These are phyloP conservation scores for Calidris pygmaea DNA, from an alignment of 2,113 vertebrate species.

Conservation along the genomic window DNA sequence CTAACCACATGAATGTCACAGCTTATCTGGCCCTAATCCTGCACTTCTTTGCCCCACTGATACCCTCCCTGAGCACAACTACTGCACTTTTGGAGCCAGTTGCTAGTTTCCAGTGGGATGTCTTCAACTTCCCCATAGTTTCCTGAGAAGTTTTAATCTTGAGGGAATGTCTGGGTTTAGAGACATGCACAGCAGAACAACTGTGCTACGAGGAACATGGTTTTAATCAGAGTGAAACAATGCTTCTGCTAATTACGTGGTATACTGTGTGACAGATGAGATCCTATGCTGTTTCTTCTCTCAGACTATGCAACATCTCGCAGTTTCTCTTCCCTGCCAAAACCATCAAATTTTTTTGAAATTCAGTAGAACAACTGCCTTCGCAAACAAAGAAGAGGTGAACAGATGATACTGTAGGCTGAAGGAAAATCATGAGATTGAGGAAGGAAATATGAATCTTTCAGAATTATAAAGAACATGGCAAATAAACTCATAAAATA, in stretches of 20 bases:
- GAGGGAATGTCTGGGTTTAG: background rate
- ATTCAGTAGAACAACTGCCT: slow-evolving; percentile 20
- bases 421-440: background rate
- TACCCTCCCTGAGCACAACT: background rate
- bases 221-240: slow-evolving; percentile 43
- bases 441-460: slow-evolving; percentile 1
- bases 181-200: background rate
- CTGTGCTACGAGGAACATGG: background rate
- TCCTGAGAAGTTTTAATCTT: slow-evolving; percentile 29
- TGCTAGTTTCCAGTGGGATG: background rate
- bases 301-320: background rate
- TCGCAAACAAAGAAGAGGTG: slow-evolving; percentile 15
- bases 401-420: background rate
- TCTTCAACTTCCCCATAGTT: background rate
- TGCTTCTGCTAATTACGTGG: slow-evolving; percentile 35
- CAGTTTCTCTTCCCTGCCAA: slow-evolving; percentile 1
- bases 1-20: background rate
- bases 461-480: background rate
- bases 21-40: background rate
- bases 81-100: background rate
- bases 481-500: slow-evolving; percentile 16
- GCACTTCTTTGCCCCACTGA: background rate
- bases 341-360: slow-evolving; percentile 6
- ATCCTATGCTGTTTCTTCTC: background rate
- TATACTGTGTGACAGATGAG: background rate